These are phyloP conservation scores for Menura novaehollandiae DNA, from an alignment of 2,113 vertebrate genomes.

Conservation along the genomic window DNA sequence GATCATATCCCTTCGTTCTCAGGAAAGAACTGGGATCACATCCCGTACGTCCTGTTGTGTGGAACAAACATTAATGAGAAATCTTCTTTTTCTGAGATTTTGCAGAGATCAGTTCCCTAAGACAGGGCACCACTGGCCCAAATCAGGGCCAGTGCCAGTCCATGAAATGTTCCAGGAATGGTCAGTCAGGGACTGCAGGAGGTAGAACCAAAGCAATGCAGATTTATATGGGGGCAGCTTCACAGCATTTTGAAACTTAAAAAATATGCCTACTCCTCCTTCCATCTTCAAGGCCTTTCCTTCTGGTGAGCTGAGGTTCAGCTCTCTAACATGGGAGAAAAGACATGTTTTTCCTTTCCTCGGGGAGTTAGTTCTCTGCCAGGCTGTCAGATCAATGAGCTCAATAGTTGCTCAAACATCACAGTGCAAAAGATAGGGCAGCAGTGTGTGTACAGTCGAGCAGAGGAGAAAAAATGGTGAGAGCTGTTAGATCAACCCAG, in stretches of 20 bases:
- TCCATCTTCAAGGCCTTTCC: background rate
- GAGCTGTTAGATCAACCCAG: background rate
- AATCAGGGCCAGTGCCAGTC: background rate
- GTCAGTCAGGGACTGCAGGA: background rate
- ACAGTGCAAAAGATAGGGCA: background rate
- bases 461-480: background rate
- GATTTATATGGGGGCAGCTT: background rate
- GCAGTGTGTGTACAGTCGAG: fast-evolving
- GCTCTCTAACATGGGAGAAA: background rate
- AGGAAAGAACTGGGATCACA: background rate
- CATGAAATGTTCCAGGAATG: fast-evolving
- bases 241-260: background rate
- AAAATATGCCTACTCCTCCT: background rate
- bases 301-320: background rate
- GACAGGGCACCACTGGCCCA: background rate
- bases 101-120: background rate
- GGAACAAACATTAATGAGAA: background rate
- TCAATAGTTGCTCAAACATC: background rate
- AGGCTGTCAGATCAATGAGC: background rate
- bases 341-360: fast-evolving
- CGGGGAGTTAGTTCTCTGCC: background rate
- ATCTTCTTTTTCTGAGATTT: background rate
- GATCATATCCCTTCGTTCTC: fast-evolving
- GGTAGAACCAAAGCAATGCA: background rate
- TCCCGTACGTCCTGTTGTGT: background rate